Percentiles rank a stretch among this genome's conserved stretches.
Conservation (phyloP, 2,113 vertebrate species). For the Aspiorhynchus laticeps region DNA sequence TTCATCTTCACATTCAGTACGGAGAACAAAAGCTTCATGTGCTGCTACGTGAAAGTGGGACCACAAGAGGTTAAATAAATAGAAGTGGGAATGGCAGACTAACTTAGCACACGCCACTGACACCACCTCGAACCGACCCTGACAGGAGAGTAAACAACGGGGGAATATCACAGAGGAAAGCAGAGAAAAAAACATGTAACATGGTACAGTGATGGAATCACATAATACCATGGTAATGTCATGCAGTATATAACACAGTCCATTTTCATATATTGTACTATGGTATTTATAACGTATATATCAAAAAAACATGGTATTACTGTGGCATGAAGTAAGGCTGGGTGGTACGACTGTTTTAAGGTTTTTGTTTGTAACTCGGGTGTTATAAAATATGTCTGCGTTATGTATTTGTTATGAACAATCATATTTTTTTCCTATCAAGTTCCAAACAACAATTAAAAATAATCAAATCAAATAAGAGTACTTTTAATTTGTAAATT, state of each 20-base stretch:
- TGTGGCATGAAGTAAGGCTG: neutral
- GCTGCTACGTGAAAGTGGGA: conserved; percentile 18
- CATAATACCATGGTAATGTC: neutral
- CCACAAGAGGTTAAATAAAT: conserved; percentile 64
- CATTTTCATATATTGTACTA: neutral
- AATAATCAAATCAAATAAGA: neutral
- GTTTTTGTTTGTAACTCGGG: neutral
- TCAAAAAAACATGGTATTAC: neutral
- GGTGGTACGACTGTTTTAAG: neutral
- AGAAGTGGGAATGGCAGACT: conserved; percentile 53
- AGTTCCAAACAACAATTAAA: neutral
- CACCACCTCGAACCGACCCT: conserved; percentile 59
- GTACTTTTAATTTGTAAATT: neutral
- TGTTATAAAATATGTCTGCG: neutral
- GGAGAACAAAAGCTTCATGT: conserved; percentile 38
- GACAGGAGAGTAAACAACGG: conserved; percentile 61
- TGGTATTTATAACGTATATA: neutral
- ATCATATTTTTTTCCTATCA: neutral
- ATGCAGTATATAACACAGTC: neutral
- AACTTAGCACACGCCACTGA: conserved; percentile 57
- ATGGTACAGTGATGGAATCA: neutral
- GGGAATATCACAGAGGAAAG: conserved; percentile 36
- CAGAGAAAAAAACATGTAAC: neutral
- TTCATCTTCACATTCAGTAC: conserved; percentile 26
- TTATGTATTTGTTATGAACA: neutral